Conservation (phyloP, 2,888 invertebrate genomes). For the Tiliacea aurago region DNA sequence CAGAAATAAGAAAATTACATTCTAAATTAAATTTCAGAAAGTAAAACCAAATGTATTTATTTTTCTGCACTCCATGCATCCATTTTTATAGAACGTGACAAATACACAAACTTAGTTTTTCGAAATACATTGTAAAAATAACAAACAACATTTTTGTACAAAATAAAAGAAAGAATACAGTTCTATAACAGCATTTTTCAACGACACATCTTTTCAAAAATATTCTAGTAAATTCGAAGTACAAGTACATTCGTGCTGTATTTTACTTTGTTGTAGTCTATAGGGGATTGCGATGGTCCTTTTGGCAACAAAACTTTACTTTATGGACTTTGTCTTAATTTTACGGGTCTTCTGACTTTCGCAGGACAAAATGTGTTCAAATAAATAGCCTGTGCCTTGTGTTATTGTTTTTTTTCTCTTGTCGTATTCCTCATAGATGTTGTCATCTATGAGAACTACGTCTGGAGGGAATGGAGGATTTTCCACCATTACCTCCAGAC, state of each 20-base stretch:
- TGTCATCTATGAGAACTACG: not conserved
- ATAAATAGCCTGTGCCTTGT: too few species aligned
- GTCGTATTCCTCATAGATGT: not conserved
- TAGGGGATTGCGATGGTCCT: slow-evolving; percentile 44
- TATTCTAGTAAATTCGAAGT: slow-evolving; percentile 30
- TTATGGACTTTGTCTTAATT: slow-evolving; percentile 24
- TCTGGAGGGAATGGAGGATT: not conserved
- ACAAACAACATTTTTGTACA: slow-evolving; percentile 6
- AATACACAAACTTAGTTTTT: slow-evolving; percentile 16
- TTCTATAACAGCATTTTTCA: slow-evolving; percentile 40
- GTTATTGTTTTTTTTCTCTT: not conserved
- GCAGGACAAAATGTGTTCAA: not conserved
- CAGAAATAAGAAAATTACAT: not conserved
- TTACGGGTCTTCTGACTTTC: slow-evolving; percentile 34
- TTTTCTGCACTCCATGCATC: slow-evolving; percentile 2
- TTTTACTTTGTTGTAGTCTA: slow-evolving; percentile 31
- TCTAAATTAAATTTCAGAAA: not conserved
- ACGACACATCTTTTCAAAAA: slow-evolving; percentile 39
- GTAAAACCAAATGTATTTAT: not conserved
- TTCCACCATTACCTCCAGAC: too few species aligned
- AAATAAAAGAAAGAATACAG: slow-evolving; percentile 44
- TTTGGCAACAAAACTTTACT: slow-evolving; percentile 34
- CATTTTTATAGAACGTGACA: slow-evolving; percentile 36
- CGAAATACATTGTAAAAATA: slow-evolving; percentile 33
- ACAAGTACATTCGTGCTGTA: slow-evolving; percentile 27